Evolutionary conservation across 2,113 vertebrate species (phyloP).

Genomic region (Crotalus horridus): DNA sequence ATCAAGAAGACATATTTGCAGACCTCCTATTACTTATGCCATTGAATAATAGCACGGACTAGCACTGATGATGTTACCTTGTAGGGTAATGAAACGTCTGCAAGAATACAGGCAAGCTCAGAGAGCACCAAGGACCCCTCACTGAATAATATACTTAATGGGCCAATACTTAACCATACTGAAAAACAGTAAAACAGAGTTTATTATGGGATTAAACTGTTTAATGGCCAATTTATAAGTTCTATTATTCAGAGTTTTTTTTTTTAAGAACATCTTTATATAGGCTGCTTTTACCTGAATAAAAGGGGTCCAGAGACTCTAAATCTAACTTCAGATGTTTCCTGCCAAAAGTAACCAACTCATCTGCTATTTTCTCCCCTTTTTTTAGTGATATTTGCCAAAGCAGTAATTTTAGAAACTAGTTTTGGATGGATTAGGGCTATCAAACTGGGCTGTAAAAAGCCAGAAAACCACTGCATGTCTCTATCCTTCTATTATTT

Average conservation of each 20-base stretch:
- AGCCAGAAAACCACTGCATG: neutral
- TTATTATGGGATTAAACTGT: neutral
- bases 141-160: neutral
- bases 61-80: too few species aligned
- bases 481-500: neutral
- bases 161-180: neutral
- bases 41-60: neutral
- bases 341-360: neutral
- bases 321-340: neutral
- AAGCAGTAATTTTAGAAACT: neutral
- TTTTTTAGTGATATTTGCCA: neutral
- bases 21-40: neutral
- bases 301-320: neutral
- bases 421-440: neutral
- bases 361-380: neutral
- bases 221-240: neutral
- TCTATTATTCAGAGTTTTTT: neutral
- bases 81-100: too few species aligned
- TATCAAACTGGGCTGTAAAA: neutral
- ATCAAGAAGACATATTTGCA: neutral
- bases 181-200: neutral
- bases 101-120: too few species aligned
- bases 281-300: neutral
- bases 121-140: too few species aligned
- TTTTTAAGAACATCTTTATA: neutral